phyloP scores from a whole-genome alignment of 2,888 invertebrate genomes.

The Diloba caeruleocephala region DNA sequence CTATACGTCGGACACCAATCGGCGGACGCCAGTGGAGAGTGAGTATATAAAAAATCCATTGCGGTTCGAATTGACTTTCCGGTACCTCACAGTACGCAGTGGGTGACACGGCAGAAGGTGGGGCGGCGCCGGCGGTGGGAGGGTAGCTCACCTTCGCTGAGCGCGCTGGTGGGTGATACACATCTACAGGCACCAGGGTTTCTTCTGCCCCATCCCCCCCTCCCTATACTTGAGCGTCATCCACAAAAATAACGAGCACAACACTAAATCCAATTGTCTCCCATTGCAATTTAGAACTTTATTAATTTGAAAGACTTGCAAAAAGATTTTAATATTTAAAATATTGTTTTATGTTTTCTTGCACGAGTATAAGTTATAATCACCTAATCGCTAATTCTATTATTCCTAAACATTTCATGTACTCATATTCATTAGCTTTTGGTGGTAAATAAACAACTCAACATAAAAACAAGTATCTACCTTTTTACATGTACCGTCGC shows the following conservation, averaged over 20 bases:
- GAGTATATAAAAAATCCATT: constrained; percentile 6
- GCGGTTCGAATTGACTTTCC: background rate
- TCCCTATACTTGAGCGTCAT: background rate
- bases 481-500: constrained; percentile 2
- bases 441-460: constrained; percentile 20
- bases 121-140: background rate
- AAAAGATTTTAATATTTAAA: constrained; percentile 8
- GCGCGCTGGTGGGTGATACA: constrained; percentile 11
- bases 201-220: constrained; percentile 4
- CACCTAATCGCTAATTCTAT: constrained; percentile 9
- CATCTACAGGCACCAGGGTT: constrained; percentile 1
- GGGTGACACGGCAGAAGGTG: background rate
- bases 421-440: constrained; percentile 7
- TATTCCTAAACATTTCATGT: constrained; percentile 8
- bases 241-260: constrained; percentile 2
- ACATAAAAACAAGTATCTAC: constrained; percentile 7
- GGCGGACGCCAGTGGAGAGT: background rate
- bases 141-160: background rate
- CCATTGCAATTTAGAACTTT: constrained; percentile 5
- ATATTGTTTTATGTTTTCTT: constrained; percentile 2
- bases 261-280: constrained; percentile 13
- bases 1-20: constrained; percentile 5
- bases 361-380: constrained; percentile 11
- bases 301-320: constrained; percentile 7
- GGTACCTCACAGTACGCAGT: background rate